phyloP scores from a whole-genome alignment of 1,140 invertebrate genomes.

The Arctopsyche grandis region DNA sequence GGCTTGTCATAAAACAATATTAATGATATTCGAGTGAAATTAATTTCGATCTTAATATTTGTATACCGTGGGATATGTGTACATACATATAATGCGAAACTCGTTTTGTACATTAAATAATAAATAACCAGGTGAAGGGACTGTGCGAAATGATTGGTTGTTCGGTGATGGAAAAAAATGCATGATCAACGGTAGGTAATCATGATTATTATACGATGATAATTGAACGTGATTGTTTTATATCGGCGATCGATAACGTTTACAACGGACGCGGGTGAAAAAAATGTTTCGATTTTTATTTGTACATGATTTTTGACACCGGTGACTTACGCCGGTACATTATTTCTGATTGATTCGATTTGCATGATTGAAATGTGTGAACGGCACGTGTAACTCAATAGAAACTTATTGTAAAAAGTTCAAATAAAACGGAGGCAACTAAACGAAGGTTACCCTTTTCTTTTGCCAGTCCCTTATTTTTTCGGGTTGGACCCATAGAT shows the following conservation, averaged over 20 bases:
- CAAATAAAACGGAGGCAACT: no score
- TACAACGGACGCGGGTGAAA: not conserved
- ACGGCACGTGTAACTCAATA: no score
- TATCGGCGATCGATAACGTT: constrained; percentile 8
- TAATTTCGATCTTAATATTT: no score
- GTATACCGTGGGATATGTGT: no score
- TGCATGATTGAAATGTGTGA: no score
- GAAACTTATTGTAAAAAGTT: no score
- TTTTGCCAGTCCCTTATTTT: no score
- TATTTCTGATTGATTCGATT: no score
- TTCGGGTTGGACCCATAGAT: no score
- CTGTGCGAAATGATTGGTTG: not conserved
- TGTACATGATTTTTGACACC: not conserved
- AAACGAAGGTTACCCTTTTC: no score
- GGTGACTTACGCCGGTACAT: not conserved
- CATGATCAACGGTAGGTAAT: not conserved
- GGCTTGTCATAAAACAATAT: constrained; percentile 5
- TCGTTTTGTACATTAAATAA: not conserved
- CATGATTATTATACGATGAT: not conserved
- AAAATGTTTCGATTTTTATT: not conserved
- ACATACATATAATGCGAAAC: not conserved
- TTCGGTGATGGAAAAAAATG: not conserved
- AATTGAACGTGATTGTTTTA: constrained; percentile 23
- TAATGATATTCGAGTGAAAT: no score
- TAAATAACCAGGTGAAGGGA: constrained; percentile 4